Evolutionary conservation across 2,797 vertebrate species (phyloP), one percentile per base, ranked within the genome.

Genomic region (Microctenopoma steveboyesi): DNA sequence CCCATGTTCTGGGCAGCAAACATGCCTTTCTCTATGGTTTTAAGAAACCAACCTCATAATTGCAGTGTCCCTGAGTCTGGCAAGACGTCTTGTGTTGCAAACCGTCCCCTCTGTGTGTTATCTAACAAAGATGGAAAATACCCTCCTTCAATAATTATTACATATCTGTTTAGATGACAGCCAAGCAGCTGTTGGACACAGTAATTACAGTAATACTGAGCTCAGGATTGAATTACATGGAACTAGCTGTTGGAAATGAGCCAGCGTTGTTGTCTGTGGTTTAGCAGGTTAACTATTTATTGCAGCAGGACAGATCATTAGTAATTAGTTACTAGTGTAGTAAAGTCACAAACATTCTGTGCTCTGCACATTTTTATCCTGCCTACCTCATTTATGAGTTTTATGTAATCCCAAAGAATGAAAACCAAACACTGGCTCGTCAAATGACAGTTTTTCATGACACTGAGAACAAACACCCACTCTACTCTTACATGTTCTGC

Each of bases 401-500:
- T 22, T 22, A 22, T 22, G 22, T 22, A 22, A 22, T 22, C 22
- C 22, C 22, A 22, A 2, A 22, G 22, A 22, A 22, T 22, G 22
- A 22, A 22, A 22, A 22, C 69, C 47, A 33, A 71, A 71, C 16
- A 15, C 58, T 58, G 22, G 22, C 22, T 22, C 22, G 22, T 22
- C 22, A 22, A 22, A 22, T 22, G 22, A 22, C 22, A 22, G 22
- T 22, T 22, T 22, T 22, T 22, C 22, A 22, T 22, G 22, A 22
- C 22, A 22, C 22, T 22, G 22, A 22, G 22, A 22, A 22, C 22
- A 22, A 22, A 22, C 22, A 22, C 22, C 22, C 22, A 22, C 22
- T 22, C 22, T 22, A 18, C 18, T 18, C 18, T 22, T 69, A 53
- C 59, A 40, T 50, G 64, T 79, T 53, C 47, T 6, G 40, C 51